A percentile compares a stretch with the other conserved stretches of the same genome.
These are phyloP conservation scores for Trichonephila clavata DNA, from an alignment of 1,140 invertebrate genomes.

Conservation along the genomic window DNA sequence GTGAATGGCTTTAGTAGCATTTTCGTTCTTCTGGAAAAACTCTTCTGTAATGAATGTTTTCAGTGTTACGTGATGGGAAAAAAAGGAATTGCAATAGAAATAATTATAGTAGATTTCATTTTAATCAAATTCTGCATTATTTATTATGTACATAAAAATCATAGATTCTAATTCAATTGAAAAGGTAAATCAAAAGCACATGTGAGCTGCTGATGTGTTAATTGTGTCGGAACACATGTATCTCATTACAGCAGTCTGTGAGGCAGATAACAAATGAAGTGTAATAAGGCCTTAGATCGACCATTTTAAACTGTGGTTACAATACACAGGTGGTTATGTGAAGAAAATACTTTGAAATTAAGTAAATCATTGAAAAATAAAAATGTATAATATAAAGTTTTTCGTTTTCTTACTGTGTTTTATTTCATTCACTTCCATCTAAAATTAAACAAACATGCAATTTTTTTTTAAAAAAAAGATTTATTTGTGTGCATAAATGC, in stretches of 20 bases:
- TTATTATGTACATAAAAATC: conserved; percentile 62
- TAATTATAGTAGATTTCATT: neutral
- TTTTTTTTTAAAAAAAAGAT: too few species aligned
- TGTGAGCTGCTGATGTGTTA: conserved; percentile 42
- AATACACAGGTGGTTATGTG: conserved; percentile 61
- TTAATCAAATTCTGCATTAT: conserved; percentile 51
- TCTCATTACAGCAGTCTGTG: conserved; percentile 66
- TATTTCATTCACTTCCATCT: too few species aligned
- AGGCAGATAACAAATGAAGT: conserved; percentile 35
- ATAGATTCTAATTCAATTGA: neutral
- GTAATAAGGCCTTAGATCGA: conserved; percentile 73
- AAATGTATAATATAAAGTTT: conserved; percentile 70
- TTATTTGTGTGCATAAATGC: too few species aligned
- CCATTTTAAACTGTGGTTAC: conserved; percentile 71
- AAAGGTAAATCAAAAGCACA: conserved; percentile 18
- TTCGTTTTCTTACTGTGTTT: neutral
- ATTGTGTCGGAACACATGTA: neutral
- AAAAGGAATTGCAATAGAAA: neutral
- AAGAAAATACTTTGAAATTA: conserved; percentile 59
- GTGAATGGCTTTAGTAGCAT: neutral
- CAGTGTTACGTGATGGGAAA: neutral
- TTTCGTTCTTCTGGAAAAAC: too few species aligned
- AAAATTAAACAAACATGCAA: too few species aligned
- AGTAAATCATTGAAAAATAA: conserved; percentile 74
- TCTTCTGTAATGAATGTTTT: neutral